Evolutionary conservation across 2,888 invertebrate genomes (phyloP).

Genomic region (Machimus atricapillus): DNA sequence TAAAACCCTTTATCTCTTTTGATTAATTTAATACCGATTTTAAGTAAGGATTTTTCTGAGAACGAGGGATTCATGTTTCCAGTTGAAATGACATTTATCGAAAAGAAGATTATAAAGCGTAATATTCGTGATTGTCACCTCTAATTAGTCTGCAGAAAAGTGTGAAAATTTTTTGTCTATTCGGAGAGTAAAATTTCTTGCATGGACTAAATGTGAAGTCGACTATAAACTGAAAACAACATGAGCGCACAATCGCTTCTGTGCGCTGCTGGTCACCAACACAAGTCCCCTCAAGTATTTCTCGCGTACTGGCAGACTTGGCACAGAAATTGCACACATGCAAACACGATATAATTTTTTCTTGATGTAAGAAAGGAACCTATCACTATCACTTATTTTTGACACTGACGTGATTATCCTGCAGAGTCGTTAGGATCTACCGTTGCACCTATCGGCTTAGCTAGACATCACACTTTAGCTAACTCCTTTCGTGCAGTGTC

Average conservation of each 20-base stretch:
- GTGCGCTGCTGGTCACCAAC: slow-evolving; percentile 9
- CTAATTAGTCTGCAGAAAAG: not conserved
- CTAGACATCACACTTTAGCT: not conserved
- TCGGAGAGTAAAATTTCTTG: slow-evolving; percentile 17
- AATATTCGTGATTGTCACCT: not conserved
- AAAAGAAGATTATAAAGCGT: not conserved
- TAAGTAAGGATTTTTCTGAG: not conserved
- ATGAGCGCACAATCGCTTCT: slow-evolving; percentile 34
- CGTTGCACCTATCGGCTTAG: not conserved
- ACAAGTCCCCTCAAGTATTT: slow-evolving; percentile 14
- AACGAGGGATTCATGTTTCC: not conserved
- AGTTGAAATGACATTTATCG: slow-evolving; percentile 10
- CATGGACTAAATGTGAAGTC: slow-evolving; percentile 35
- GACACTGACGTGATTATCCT: slow-evolving; percentile 38
- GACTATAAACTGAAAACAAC: slow-evolving; percentile 39
- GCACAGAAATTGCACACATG: not conserved
- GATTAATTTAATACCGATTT: not conserved
- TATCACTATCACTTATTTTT: slow-evolving; percentile 33
- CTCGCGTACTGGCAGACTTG: not conserved
- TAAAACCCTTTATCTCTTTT: not conserved
- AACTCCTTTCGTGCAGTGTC: not conserved
- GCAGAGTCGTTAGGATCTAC: not conserved
- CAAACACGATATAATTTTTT: not conserved
- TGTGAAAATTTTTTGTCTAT: not conserved
- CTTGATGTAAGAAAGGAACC: not conserved